These are phyloP conservation scores for Sinocyclocheilus grahami DNA, from an alignment of 2,113 vertebrate genomes.

Conservation along the genomic window DNA sequence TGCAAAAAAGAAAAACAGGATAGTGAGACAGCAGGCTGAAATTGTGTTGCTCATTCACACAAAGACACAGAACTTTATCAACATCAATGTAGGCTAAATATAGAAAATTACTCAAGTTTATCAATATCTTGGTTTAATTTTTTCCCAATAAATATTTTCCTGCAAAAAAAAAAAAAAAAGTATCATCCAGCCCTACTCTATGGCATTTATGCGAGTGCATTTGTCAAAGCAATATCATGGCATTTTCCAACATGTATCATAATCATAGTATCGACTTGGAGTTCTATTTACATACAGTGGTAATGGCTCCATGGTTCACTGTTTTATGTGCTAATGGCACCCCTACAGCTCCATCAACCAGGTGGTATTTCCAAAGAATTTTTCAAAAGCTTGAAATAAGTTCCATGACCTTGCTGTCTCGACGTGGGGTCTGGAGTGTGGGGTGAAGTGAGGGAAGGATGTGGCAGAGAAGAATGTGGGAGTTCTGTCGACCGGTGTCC, in stretches of 20 bases:
- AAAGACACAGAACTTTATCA: too few relatives aligned
- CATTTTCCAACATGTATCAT: background rate
- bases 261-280: background rate
- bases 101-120: too few relatives aligned
- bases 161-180: background rate
- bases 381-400: slow-evolving; percentile 21
- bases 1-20: too few relatives aligned
- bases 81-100: too few relatives aligned
- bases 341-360: background rate
- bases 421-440: slow-evolving; percentile 20
- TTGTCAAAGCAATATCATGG: background rate
- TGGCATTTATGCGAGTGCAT: background rate
- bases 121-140: background rate
- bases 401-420: background rate
- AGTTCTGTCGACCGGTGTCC: slow-evolving; percentile 71
- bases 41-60: too few relatives aligned
- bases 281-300: background rate
- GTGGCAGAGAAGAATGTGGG: slow-evolving; percentile 66
- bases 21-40: too few relatives aligned
- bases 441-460: slow-evolving; percentile 68
- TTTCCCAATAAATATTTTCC: background rate
- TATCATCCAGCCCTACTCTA: background rate
- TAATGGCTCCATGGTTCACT: background rate
- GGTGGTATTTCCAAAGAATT: background rate
- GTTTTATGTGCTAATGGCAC: background rate